Conservation (phyloP, 92 coral and sea anemone species). For the Epizoanthus ramosus region DNA sequence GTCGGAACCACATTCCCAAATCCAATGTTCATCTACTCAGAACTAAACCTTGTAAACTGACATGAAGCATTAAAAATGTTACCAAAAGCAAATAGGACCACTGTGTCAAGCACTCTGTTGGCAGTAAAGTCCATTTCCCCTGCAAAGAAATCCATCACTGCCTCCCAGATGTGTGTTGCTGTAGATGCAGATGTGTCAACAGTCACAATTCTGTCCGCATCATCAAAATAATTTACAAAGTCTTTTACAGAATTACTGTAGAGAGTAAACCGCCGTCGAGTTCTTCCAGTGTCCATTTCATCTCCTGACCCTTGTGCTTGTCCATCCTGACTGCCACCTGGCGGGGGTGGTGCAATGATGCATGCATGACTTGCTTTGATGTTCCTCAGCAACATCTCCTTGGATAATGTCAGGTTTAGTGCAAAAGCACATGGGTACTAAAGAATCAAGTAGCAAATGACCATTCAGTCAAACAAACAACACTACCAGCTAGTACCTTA, state of each 20-base stretch:
- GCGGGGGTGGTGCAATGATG: conserved; percentile 61
- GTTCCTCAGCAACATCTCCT: conserved; percentile 66
- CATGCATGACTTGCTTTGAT: conserved; percentile 83
- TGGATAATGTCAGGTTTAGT: conserved; percentile 78
- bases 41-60: too few species aligned
- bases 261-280: conserved; percentile 77
- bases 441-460: background rate
- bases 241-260: conserved; percentile 79
- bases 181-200: conserved; percentile 83
- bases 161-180: conserved; percentile 87
- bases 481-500: too few species aligned
- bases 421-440: conserved; percentile 91
- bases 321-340: conserved; percentile 58
- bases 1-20: too few species aligned
- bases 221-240: conserved; percentile 69
- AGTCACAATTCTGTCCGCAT: conserved; percentile 64
- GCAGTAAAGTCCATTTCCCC: conserved; percentile 89
- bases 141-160: conserved; percentile 85
- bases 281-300: conserved; percentile 88
- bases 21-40: too few species aligned
- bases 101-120: conserved; percentile 73
- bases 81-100: conserved; percentile 84
- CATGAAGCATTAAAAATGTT: conserved; percentile 1
- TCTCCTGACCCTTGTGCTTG: conserved; percentile 72
- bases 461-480: background rate